Percentiles rank a stretch among this genome's conserved stretches.
phyloP scores from a whole-genome alignment of 2,797 vertebrate genomes.

The Xenopus petersii region DNA sequence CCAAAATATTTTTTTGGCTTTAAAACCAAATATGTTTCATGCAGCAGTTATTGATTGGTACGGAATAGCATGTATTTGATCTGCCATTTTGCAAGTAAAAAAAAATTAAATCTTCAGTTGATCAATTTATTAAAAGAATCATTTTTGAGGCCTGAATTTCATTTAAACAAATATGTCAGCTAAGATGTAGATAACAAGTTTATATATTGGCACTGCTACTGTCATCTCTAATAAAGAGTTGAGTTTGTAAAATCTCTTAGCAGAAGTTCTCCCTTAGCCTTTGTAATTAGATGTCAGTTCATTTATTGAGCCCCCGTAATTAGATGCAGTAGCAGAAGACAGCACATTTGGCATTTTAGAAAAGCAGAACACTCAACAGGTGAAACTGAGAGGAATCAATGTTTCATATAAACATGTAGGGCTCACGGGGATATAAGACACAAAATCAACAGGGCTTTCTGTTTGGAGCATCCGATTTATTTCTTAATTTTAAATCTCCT shows the following conservation, averaged over 20 bases:
- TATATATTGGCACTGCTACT: conserved; percentile 38
- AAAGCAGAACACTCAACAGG: conserved; percentile 47
- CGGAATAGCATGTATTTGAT: no score
- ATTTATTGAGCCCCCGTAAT: conserved; percentile 52
- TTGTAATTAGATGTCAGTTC: conserved; percentile 54
- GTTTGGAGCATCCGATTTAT: conserved; percentile 41
- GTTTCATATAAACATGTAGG: conserved; percentile 49
- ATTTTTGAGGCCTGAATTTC: conserved; percentile 29
- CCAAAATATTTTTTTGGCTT: no score
- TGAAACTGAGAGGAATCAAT: conserved; percentile 43
- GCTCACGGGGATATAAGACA: conserved; percentile 45
- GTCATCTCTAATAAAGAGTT: conserved; percentile 52
- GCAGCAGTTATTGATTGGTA: no score
- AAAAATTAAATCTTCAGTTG: conserved; percentile 15
- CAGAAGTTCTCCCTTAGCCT: conserved; percentile 39
- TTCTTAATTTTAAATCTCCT: conserved; percentile 47
- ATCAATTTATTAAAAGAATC: conserved; percentile 42
- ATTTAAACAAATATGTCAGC: conserved; percentile 52
- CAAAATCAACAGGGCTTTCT: conserved; percentile 43
- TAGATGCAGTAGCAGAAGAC: conserved; percentile 41
- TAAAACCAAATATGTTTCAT: no score
- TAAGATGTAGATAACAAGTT: conserved; percentile 49
- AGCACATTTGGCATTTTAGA: conserved; percentile 43
- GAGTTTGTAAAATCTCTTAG: conserved; percentile 42
- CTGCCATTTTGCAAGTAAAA: no score